phyloP scores from a whole-genome alignment of 2,888 invertebrate genomes.

The Pecten maximus region DNA sequence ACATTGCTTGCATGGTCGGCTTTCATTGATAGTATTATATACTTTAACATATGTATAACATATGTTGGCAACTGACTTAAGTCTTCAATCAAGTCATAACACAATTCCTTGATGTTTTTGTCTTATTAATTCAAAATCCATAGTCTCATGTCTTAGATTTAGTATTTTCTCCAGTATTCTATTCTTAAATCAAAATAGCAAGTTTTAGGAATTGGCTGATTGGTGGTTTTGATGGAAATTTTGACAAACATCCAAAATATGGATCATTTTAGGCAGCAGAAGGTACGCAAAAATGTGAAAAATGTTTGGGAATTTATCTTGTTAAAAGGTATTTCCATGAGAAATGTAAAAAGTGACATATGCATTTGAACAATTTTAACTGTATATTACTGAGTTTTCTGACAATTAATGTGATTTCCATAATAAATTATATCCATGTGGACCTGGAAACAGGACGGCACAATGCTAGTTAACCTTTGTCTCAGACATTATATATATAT shows the following conservation, averaged over 20 bases:
- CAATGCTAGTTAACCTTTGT: too few species aligned
- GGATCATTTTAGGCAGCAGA: slow-evolving; percentile 9
- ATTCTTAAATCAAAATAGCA: not conserved
- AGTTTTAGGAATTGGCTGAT: not conserved
- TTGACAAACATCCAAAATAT: slow-evolving; percentile 3
- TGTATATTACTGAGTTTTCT: not conserved
- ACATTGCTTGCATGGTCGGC: too few species aligned
- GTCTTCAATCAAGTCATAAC: too few species aligned
- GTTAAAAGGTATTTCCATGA: not conserved
- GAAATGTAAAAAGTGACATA: not conserved
- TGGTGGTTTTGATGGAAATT: not conserved
- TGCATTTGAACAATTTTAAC: not conserved
- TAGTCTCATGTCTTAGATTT: not conserved
- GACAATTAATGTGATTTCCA: not conserved
- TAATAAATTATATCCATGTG: not conserved
- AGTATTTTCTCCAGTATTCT: not conserved
- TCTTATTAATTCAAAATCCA: too few species aligned
- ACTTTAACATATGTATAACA: too few species aligned
- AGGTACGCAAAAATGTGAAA: not conserved
- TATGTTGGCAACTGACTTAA: too few species aligned
- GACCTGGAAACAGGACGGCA: not conserved
- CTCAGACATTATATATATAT: too few species aligned
- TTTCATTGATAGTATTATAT: too few species aligned
- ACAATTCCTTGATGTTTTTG: too few species aligned
- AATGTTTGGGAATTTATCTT: not conserved